Conservation (phyloP, 1,140 invertebrate species). For the Ctenoplectra terminalis region DNA sequence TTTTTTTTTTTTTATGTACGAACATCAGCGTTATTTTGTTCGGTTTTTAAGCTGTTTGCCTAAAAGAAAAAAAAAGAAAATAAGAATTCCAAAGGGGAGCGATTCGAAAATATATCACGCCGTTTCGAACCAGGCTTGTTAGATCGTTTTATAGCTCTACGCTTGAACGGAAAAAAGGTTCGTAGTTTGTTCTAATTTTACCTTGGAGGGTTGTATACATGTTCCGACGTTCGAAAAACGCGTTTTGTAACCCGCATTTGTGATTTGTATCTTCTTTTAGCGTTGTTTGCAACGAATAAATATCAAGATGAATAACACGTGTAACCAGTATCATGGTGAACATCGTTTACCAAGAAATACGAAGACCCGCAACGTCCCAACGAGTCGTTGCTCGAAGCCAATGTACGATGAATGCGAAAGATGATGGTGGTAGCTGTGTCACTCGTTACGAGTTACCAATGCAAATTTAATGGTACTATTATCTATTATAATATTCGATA, state of each 20-base stretch:
- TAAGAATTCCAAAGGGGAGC: no score
- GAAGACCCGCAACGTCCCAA: background rate
- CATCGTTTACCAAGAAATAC: background rate
- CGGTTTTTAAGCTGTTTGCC: no score
- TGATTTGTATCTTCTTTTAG: background rate
- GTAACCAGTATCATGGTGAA: background rate
- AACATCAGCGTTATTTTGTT: background rate
- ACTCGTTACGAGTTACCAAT: no score
- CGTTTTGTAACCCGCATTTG: background rate
- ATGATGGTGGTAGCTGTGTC: no score
- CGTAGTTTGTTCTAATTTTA: slow-evolving; percentile 59
- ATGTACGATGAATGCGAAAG: background rate
- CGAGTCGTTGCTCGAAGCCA: background rate
- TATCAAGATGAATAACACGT: no score
- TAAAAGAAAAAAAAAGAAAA: no score
- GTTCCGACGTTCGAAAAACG: slow-evolving; percentile 15
- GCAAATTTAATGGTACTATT: no score
- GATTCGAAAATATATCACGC: background rate
- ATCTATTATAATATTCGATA: background rate
- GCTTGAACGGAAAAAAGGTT: slow-evolving; percentile 29
- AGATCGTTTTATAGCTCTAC: slow-evolving; percentile 26
- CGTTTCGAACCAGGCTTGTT: background rate
- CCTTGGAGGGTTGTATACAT: slow-evolving; percentile 48
- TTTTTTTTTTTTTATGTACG: no score
- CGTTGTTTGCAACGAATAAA: background rate